Conservation (phyloP, 2,113 vertebrate genomes). For the Craseonycteris thonglongyai region DNA sequence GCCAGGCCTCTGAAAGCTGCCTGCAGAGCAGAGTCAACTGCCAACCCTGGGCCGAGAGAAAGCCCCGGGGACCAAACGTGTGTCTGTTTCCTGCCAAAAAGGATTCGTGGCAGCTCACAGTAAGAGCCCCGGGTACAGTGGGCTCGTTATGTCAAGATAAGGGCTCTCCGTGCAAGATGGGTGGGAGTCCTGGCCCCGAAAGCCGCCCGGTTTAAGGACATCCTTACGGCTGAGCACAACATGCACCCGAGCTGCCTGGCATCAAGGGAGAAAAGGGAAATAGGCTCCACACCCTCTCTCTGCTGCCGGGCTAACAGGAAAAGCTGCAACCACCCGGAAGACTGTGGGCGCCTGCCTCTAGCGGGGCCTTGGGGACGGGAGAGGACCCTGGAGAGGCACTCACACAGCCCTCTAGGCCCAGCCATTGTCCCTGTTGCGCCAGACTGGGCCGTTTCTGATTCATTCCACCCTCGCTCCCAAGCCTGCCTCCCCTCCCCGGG, state of each 20-base stretch:
- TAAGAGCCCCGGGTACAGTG: not conserved
- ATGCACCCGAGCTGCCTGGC: not conserved
- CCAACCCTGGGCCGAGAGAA: not conserved
- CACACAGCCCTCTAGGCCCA: not conserved
- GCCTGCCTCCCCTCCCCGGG: not conserved
- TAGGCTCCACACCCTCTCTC: accelerated
- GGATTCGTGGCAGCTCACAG: not conserved
- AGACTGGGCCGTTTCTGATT: too few species aligned
- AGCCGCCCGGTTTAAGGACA: not conserved
- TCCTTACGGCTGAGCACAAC: not conserved
- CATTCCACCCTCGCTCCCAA: too few species aligned
- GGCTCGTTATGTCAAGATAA: not conserved
- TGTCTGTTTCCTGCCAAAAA: not conserved
- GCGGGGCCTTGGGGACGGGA: accelerated
- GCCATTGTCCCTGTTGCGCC: not conserved
- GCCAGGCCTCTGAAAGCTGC: not conserved
- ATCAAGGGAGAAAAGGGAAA: not conserved
- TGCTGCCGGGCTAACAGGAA: not conserved
- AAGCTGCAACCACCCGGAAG: not conserved
- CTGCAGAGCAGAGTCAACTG: not conserved
- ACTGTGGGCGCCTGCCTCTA: accelerated
- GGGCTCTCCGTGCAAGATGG: not conserved
- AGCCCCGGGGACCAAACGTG: not conserved
- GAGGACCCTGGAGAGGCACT: not conserved
- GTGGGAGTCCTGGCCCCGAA: not conserved